Conservation (phyloP, 2,888 invertebrate genomes). For the Fabriciana adippe region DNA sequence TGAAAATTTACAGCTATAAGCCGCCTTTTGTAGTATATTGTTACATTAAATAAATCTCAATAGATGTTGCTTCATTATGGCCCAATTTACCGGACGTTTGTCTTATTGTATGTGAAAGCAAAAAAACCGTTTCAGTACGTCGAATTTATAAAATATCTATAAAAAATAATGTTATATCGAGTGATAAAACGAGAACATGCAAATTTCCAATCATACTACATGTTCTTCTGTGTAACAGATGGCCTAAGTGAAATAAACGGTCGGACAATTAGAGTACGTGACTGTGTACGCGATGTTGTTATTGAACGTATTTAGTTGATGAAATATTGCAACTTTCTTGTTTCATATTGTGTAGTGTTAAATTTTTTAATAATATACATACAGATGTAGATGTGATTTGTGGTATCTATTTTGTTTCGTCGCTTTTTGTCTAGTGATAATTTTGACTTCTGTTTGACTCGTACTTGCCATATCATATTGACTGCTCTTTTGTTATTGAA, state of each 20-base stretch:
- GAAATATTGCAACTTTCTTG: background rate
- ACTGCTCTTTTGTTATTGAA: background rate
- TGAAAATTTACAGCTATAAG: too few relatives aligned
- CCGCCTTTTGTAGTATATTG: too few relatives aligned
- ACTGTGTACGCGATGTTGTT: background rate
- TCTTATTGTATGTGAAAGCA: too few relatives aligned
- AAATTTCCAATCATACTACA: too few relatives aligned
- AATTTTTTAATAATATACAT: too few relatives aligned
- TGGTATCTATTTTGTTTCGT: background rate
- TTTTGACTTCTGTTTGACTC: conserved; percentile 4
- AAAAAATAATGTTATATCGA: too few relatives aligned
- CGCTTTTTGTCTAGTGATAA: background rate
- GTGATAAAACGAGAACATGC: too few relatives aligned
- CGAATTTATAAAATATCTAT: too few relatives aligned
- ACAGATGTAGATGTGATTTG: background rate
- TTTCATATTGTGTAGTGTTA: background rate
- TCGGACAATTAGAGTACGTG: background rate
- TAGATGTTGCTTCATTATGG: too few relatives aligned
- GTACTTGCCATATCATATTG: conserved; percentile 12
- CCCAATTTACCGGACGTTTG: too few relatives aligned
- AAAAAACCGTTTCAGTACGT: too few relatives aligned
- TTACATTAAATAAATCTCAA: too few relatives aligned
- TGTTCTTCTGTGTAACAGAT: background rate
- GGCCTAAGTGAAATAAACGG: conserved; percentile 10
- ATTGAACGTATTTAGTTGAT: background rate